These are phyloP conservation scores for Vollenhovia emeryi DNA, from an alignment of 1,140 invertebrate genomes.

Conservation along the genomic window DNA sequence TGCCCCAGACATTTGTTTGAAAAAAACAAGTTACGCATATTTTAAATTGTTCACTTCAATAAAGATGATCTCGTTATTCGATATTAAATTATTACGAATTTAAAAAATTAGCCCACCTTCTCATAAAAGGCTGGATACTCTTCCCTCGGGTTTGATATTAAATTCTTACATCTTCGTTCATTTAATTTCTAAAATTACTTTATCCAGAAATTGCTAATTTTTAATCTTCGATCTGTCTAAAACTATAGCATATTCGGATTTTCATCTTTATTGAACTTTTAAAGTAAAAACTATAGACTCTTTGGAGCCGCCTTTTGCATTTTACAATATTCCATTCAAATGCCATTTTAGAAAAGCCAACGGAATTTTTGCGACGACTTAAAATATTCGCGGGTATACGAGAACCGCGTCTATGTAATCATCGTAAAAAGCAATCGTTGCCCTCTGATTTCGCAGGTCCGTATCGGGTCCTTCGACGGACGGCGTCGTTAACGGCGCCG, in stretches of 20 bases:
- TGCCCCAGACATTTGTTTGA: background rate
- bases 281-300: background rate
- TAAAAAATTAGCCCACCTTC: background rate
- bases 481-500: slow-evolving; percentile 40
- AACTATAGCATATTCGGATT: background rate
- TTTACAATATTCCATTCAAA: background rate
- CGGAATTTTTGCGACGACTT: background rate
- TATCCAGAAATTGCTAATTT: background rate
- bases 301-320: background rate
- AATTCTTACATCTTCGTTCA: background rate
- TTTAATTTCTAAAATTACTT: background rate
- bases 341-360: background rate
- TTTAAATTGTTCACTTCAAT: slow-evolving; percentile 10
- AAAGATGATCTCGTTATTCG: background rate
- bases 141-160: background rate
- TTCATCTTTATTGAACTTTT: slow-evolving; percentile 3
- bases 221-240: background rate
- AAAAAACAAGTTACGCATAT: background rate
- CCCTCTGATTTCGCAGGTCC: slow-evolving; percentile 35
- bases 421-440: slow-evolving; percentile 36
- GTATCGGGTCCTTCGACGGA: slow-evolving; percentile 38
- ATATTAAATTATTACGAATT: slow-evolving; percentile 20
- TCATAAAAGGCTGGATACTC: background rate
- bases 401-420: background rate
- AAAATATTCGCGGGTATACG: slow-evolving; percentile 27